A percentile compares a stretch with the other conserved stretches of the same genome.
Conservation (phyloP, 2,888 invertebrate genomes). For the Drosophila fulvimacula region DNA sequence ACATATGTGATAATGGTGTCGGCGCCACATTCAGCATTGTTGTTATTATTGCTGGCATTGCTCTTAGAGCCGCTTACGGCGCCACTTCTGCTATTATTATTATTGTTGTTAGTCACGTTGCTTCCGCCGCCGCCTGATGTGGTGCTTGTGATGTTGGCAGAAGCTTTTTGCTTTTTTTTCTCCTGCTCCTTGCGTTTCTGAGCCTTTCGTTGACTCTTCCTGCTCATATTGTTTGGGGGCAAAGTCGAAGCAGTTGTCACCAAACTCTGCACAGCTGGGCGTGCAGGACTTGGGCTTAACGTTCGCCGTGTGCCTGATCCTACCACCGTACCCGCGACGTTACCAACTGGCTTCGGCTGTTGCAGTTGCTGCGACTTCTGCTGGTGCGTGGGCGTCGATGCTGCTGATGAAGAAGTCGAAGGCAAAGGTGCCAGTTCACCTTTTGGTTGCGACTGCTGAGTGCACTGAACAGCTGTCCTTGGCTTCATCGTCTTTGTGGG, state of each 20-base stretch:
- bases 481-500: constrained; percentile 24
- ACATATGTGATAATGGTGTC: constrained; percentile 40
- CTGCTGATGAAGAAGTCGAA: constrained; percentile 66
- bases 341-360: constrained; percentile 13
- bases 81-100: constrained; percentile 31
- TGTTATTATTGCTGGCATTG: constrained; percentile 24
- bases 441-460: constrained; percentile 32
- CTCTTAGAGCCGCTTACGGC: constrained; percentile 26
- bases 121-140: constrained; percentile 34
- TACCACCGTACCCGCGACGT: constrained; percentile 4
- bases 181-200: constrained; percentile 78
- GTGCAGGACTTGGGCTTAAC: constrained; percentile 1
- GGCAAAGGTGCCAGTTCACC: constrained; percentile 37
- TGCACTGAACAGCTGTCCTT: constrained; percentile 7
- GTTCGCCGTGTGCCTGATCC: background rate
- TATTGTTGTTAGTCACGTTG: constrained; percentile 41
- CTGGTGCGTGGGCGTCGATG: constrained; percentile 77
- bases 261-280: constrained; percentile 11
- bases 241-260: constrained; percentile 29
- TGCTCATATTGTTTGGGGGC: constrained; percentile 30
- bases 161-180: constrained; percentile 70
- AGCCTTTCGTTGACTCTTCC: constrained; percentile 67
- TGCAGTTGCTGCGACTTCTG: constrained; percentile 25
- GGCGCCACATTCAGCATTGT: constrained; percentile 25
- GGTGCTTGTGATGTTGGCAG: constrained; percentile 34